phyloP scores from a whole-genome alignment of 2,797 vertebrate genomes.

The Phoeniculus purpureus region DNA sequence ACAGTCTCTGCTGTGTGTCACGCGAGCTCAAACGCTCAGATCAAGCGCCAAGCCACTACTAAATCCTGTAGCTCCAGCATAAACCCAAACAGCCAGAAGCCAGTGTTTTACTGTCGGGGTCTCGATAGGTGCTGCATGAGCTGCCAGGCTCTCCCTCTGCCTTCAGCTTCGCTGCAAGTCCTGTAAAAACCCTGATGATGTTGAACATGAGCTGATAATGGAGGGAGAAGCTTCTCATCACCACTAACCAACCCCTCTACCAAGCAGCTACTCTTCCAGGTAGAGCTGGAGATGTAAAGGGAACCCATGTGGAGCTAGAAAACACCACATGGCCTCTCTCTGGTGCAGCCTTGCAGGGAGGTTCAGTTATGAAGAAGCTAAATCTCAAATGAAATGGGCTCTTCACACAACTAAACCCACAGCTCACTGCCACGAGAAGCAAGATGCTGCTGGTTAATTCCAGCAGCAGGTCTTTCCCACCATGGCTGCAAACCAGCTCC shows the following conservation, averaged over 20 bases:
- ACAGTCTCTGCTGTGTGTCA: conserved; percentile 6
- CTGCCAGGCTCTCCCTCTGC: not conserved
- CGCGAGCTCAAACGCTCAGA: not conserved
- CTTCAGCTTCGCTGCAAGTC: not conserved
- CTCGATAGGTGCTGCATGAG: not conserved
- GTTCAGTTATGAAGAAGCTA: not conserved
- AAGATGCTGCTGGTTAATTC: fast-evolving
- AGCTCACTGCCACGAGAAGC: not conserved
- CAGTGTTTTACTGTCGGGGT: not conserved
- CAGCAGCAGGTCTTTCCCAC: not conserved
- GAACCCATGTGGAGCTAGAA: too few relatives aligned
- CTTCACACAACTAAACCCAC: too few relatives aligned
- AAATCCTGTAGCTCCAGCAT: not conserved
- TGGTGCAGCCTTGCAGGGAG: not conserved
- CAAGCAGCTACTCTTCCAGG: not conserved
- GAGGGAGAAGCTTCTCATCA: not conserved
- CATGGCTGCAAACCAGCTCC: not conserved
- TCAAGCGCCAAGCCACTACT: not conserved
- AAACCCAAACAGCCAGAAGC: not conserved
- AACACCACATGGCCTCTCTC: not conserved
- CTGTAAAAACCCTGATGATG: not conserved
- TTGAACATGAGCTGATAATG: not conserved
- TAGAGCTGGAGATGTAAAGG: too few relatives aligned
- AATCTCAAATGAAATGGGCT: not conserved
- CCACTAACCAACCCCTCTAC: not conserved